Conservation (phyloP, 2,797 vertebrate genomes). For the Sus cebifrons region DNA sequence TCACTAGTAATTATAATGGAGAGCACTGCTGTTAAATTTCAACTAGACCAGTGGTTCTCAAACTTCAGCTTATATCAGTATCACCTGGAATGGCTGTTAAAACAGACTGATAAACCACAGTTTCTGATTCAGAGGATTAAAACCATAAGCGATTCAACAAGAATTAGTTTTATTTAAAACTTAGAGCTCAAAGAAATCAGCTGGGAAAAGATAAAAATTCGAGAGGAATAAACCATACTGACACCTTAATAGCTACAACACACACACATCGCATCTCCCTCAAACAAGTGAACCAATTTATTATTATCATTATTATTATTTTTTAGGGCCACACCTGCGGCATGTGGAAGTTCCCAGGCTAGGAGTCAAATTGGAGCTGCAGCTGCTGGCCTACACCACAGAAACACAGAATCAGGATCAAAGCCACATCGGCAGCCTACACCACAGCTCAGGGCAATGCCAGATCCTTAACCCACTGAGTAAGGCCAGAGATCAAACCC, state of each 20-base stretch:
- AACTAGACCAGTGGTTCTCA: slow-evolving; percentile 4
- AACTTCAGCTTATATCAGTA: slow-evolving; percentile 55
- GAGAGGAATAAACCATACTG: slow-evolving; percentile 32
- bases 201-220: not conserved
- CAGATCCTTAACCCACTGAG: too few relatives aligned
- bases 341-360: too few relatives aligned
- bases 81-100: slow-evolving; percentile 21
- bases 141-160: slow-evolving; percentile 42
- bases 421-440: too few relatives aligned
- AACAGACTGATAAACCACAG: not conserved
- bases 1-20: not conserved
- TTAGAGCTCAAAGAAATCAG: slow-evolving; percentile 27
- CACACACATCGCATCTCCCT: not conserved
- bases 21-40: slow-evolving; percentile 31
- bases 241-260: slow-evolving; percentile 27
- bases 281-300: not conserved
- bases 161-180: slow-evolving; percentile 34
- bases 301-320: too few relatives aligned
- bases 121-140: not conserved
- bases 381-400: too few relatives aligned
- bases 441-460: too few relatives aligned
- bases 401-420: too few relatives aligned
- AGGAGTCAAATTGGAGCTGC: too few relatives aligned
- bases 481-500: too few relatives aligned
- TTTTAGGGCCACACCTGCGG: too few relatives aligned